Base-by-base conservation (phyloP, 2,888 invertebrate genomes). In the Barypeithes pellucidus region DNA sequence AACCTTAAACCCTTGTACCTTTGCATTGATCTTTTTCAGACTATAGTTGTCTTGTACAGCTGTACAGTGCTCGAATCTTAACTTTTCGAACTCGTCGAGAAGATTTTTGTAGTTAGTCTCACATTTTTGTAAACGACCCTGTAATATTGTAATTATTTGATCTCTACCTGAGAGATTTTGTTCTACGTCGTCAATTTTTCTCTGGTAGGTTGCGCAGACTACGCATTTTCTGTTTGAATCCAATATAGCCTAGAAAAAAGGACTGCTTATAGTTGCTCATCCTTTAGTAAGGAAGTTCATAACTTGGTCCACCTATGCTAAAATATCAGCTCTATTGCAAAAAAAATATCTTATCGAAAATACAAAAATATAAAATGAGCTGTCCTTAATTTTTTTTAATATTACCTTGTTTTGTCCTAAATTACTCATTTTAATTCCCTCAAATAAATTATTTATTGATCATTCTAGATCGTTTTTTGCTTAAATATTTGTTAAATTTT, bases 81-180 rank as follows among this genome's bases (percentile, higher is more conserved):
- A 67, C 41, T 78, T 73, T 75, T 83, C 81, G 2, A 76, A 79
- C 8, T 81, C 79, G 41, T 78, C 77, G 24, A 82, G 72, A 39
- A 77, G 77, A 45, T 78, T 74, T 73, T 80, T 80, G 66, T 81
- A 82, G 16, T 75, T 69, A 16, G 77, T 76, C 69, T 82, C 81
- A 59, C 80, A 75, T 73, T 77, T 78, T 66, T 79, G 76, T 22
- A 82, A 68, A 68, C 81, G 82, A 2, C 75, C 57, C 63, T 81
- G 79, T 16, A 82, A 71, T 73, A 80, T 76, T n/a, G 67, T 62
- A 14, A 83, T 81, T n/a, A 82, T 70, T 3, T 71, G 69, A 47
- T 83, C 81, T 77, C 80, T 78, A 57, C 76, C 77, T 57, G 78
- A 74, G 29, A 81, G 63, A 5, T 59, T 75, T 57, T 78, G 72